Evolutionary conservation across 2,888 invertebrate genomes (phyloP), one percentile per base, ranked within the genome.

Genomic region (Hypolimnas misippus): DNA sequence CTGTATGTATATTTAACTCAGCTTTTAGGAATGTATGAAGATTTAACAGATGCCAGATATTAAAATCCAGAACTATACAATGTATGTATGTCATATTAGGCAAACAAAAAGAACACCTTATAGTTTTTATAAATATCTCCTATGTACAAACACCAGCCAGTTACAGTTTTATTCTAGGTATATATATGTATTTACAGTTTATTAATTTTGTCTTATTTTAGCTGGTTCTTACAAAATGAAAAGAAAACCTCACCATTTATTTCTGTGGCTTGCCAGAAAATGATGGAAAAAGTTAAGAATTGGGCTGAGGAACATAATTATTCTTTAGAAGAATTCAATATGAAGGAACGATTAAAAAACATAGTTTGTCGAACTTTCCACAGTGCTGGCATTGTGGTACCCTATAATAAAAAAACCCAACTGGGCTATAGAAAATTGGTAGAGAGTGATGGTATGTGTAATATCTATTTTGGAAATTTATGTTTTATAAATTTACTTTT

Each of bases 321-420:
- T 59, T 85, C 92, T 49, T 76, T 97, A 46, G 93, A 94, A 2
- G 82, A 84, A 63, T 93, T 93, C 8, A 77, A 85, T 25, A 87
- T 91, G 63, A 95, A 96, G 84, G 94, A 93, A 66, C 89, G 92
- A 53, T 90, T 95, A n/a, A 89, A 93, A 35, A 91, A 90, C 46
- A 93, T 93, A 65, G 94, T 96, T 0, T 89, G 96, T 0, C 94
- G 93, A 80, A 94, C 96, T 33, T 95, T 97, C 73, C 97, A 97
- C 82, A 94, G 94, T 61, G 95, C 95, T 46, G 98, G 98, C 14
- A 94, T 98, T 73, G 95, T 96, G 29, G 98, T 98, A 1, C 98
- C 98, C 0, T 95, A 95, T 61, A 93, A 97, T 73, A 95, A 94
- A 76, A 96, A 96, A 81, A 95, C 96, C 0, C 94, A 97, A 76